phyloP scores from a whole-genome alignment of 2,113 vertebrate species.

The Xyrauchen texanus region DNA sequence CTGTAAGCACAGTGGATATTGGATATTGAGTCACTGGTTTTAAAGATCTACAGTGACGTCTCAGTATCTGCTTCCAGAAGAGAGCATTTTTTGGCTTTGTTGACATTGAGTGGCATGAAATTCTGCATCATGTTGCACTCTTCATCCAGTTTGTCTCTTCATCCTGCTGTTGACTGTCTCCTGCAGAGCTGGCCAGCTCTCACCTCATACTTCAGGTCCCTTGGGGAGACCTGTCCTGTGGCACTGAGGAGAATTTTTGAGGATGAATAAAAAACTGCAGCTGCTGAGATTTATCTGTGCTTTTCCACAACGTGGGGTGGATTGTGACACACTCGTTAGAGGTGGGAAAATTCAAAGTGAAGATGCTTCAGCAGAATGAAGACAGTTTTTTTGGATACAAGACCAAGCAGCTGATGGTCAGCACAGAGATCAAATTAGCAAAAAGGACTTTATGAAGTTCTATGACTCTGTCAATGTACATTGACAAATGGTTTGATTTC shows the following conservation, averaged over 20 bases:
- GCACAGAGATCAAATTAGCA: no score
- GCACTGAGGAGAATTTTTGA: constrained; percentile 21
- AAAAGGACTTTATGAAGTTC: no score
- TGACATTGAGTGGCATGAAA: neutral
- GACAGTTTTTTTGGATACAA: constrained; percentile 7
- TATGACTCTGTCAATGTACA: no score
- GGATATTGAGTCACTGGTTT: constrained; percentile 16
- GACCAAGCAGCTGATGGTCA: no score
- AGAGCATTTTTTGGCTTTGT: constrained; percentile 26
- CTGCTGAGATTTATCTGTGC: constrained; percentile 26
- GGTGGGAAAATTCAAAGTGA: constrained; percentile 18
- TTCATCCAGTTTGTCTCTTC: no score
- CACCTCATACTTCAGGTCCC: constrained; percentile 27
- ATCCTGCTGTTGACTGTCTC: constrained; percentile 34
- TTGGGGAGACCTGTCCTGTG: constrained; percentile 29
- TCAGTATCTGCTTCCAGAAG: constrained; percentile 31
- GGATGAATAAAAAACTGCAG: constrained; percentile 21
- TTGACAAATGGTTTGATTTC: no score
- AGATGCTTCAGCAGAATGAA: constrained; percentile 29
- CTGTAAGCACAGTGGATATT: no score
- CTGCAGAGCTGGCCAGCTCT: constrained; percentile 40
- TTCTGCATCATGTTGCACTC: neutral
- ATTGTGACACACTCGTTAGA: constrained; percentile 33
- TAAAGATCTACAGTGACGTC: constrained; percentile 39
- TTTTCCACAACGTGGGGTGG: constrained; percentile 27